These are phyloP conservation scores for Hymenochirus boettgeri DNA, from an alignment of 2,113 vertebrate genomes.

Conservation along the genomic window DNA sequence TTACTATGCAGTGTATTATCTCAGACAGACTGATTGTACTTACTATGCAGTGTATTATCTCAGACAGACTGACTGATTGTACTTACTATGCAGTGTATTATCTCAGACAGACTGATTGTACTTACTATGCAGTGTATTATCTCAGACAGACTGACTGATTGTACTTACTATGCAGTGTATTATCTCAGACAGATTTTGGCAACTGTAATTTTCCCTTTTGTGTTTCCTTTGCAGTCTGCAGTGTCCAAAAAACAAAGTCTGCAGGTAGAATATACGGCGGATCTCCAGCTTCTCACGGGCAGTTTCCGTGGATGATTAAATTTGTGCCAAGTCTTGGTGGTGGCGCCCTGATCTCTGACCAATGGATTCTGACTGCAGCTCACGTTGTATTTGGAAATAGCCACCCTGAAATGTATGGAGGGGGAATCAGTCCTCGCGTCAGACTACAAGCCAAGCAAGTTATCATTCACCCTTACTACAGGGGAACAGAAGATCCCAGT, in stretches of 20 bases:
- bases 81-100: too few species aligned
- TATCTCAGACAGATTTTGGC: too few species aligned
- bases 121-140: too few species aligned
- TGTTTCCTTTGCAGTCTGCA: slow-evolving; percentile 59
- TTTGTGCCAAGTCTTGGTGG: slow-evolving; percentile 50
- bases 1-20: too few species aligned
- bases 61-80: too few species aligned
- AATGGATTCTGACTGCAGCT: slow-evolving; percentile 72
- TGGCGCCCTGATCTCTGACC: slow-evolving; percentile 63
- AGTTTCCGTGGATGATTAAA: slow-evolving; percentile 69
- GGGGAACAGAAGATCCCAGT: neutral
- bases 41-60: too few species aligned
- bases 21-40: too few species aligned
- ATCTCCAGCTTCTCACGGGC: slow-evolving; percentile 30
- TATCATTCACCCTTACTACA: slow-evolving; percentile 56
- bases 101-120: too few species aligned
- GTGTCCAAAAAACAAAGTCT: slow-evolving; percentile 43
- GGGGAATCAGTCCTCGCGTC: slow-evolving; percentile 21
- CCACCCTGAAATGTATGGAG: slow-evolving; percentile 53
- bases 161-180: too few species aligned
- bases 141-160: too few species aligned
- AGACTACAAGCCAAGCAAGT: slow-evolving; percentile 39
- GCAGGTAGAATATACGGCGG: slow-evolving; percentile 63
- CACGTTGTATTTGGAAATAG: slow-evolving; percentile 51
- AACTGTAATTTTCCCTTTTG: too few species aligned